These are phyloP conservation scores for Eublepharis macularius DNA, from an alignment of 2,113 vertebrate species.

Conservation along the genomic window DNA sequence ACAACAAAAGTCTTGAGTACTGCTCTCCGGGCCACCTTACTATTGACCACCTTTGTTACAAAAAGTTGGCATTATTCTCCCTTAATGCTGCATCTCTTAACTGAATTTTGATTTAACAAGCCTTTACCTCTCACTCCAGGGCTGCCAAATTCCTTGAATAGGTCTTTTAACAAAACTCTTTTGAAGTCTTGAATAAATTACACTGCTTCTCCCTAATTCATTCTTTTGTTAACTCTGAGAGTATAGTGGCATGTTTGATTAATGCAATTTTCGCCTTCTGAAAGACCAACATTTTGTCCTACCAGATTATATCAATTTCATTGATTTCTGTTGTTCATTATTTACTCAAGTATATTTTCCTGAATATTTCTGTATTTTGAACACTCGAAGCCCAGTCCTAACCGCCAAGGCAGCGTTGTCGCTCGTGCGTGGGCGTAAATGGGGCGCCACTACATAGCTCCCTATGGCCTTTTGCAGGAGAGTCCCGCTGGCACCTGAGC, in stretches of 20 bases:
- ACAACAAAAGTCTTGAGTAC: neutral
- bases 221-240: conserved; percentile 48
- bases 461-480: too few relatives aligned
- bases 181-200: conserved; percentile 64
- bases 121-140: conserved; percentile 56
- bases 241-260: conserved; percentile 22
- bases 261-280: conserved; percentile 19
- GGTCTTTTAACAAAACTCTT: conserved; percentile 56
- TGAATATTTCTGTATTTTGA: neutral
- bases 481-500: too few relatives aligned
- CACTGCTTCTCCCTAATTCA: conserved; percentile 50
- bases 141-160: conserved; percentile 50
- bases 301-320: conserved; percentile 15
- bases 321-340: conserved; percentile 16
- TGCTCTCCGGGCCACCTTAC: conserved; percentile 10
- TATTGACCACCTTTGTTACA: conserved; percentile 33
- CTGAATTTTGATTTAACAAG: conserved; percentile 43
- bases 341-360: conserved; percentile 34
- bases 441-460: too few relatives aligned
- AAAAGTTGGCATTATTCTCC: conserved; percentile 37
- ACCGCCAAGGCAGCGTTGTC: too few relatives aligned
- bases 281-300: neutral
- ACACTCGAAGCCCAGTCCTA: too few relatives aligned
- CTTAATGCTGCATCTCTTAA: conserved; percentile 35
- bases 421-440: too few relatives aligned